These are phyloP conservation scores for Brachionichthys hirsutus DNA, from an alignment of 2,113 vertebrate species.

Conservation along the genomic window DNA sequence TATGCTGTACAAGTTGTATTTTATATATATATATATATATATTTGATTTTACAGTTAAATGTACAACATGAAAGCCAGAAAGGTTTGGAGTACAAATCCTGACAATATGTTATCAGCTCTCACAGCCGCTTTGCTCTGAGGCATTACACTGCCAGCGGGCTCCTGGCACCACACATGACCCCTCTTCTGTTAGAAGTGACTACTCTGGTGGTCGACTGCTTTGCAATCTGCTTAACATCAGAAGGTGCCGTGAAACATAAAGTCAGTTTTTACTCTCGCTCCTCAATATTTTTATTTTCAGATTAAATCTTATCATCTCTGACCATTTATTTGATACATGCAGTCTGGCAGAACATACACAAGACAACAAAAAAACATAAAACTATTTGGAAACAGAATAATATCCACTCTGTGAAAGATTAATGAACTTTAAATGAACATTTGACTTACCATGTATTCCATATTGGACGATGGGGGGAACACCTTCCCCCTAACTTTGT, in stretches of 20 bases:
- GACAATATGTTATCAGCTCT: neutral
- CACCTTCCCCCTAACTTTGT: slow-evolving; percentile 95
- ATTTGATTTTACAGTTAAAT: too few species aligned
- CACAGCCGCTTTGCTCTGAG: neutral
- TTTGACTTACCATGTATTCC: slow-evolving; percentile 96
- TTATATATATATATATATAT: too few species aligned
- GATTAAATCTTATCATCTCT: neutral
- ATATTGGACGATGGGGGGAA: slow-evolving; percentile 97
- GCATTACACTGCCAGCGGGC: slow-evolving; percentile 5
- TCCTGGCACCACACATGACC: slow-evolving; percentile 36
- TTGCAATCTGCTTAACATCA: slow-evolving; percentile 64
- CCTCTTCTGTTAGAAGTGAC: slow-evolving; percentile 40
- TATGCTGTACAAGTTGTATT: too few species aligned
- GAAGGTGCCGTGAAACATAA: slow-evolving; percentile 37
- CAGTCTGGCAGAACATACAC: too few species aligned
- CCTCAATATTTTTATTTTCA: neutral
- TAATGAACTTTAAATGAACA: slow-evolving; percentile 6
- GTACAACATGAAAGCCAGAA: neutral
- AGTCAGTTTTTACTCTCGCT: slow-evolving; percentile 37
- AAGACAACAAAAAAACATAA: neutral
- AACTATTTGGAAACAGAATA: neutral
- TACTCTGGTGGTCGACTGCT: slow-evolving; percentile 65
- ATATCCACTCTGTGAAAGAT: too few species aligned
- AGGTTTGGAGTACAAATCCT: neutral
- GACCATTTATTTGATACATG: neutral